Base-by-base conservation (phyloP, 92 coral and sea anemone species). In the Palythoa heliodiscus region DNA sequence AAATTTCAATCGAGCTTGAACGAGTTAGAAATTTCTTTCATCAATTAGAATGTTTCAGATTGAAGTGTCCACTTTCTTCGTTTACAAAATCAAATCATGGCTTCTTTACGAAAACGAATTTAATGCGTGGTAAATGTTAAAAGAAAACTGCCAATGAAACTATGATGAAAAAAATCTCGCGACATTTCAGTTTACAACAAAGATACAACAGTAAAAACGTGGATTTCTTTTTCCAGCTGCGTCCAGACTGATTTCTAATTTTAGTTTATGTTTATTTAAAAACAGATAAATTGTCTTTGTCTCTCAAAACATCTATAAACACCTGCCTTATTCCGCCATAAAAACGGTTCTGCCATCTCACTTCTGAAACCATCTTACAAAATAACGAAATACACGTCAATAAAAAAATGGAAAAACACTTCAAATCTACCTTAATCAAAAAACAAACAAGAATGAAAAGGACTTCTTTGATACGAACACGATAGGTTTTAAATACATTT, bases 281-380 rank as follows among this genome's bases (percentile, higher is more conserved):
- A 73, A 73, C 17, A 73, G 57, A 73, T 48, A 73, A 39, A 73
- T 73, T 73, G 77, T 73, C 77, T 73, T 73, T 11, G 77, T 73
- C 77, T 15, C 77, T 73, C 77, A 40, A 73, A 73, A 73, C 77
- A 16, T 29, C 35, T 29, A 29, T 9, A 73, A 55, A 40, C 77
- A 73, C 57, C 77, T 73, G 77, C 77, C 77, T 29, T 15, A 39
- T 73, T 48, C 24, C 55, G 77, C 77, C 77, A 12, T 43, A 58
- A 73, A 43, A 23, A 73, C 16, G 14, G 76, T 9, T 73, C 40
- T 63, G 24, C 9, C 23, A 16, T 29, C 77, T 40, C 3, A 73
- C 16, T 73, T 40, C 22, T 5, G 35, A 73, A 73, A 43, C 25
- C 77, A 17, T 73, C 54, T 73, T 73, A 13, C 15, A 39, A 73